These are phyloP conservation scores for Coremacera marginata DNA, from an alignment of 2,888 invertebrate genomes.

Conservation along the genomic window DNA sequence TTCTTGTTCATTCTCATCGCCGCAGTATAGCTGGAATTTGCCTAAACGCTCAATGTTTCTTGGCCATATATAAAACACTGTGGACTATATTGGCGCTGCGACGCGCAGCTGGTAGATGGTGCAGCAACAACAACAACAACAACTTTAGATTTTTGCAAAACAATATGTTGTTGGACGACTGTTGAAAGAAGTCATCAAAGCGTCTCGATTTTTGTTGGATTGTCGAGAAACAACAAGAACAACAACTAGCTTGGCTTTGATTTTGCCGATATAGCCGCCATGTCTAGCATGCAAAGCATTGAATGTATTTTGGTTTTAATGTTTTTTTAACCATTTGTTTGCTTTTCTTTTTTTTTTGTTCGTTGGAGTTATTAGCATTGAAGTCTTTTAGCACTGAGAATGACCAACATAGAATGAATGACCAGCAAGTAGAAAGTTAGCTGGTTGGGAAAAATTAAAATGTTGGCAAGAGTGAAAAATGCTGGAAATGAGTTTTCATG, in stretches of 20 bases:
- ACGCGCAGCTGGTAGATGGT: not conserved
- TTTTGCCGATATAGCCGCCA: conserved; percentile 29
- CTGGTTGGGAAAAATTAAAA: not conserved
- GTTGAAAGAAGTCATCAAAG: conserved; percentile 24
- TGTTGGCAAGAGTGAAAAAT: not conserved
- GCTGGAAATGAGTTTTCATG: conserved; percentile 11
- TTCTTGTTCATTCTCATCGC: not conserved
- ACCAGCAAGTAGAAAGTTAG: not conserved
- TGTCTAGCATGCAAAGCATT: conserved; percentile 21
- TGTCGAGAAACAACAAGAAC: not conserved
- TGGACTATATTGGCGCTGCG: not conserved
- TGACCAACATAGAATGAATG: not conserved
- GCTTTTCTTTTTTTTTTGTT: not conserved
- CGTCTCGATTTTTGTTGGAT: not conserved
- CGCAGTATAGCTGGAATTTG: not conserved
- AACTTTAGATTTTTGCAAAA: not conserved
- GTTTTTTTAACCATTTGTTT: not conserved
- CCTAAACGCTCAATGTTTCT: not conserved
- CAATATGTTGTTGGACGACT: not conserved
- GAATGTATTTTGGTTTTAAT: not conserved
- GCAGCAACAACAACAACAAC: not conserved
- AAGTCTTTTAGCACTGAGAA: not conserved
- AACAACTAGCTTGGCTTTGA: conserved; percentile 23
- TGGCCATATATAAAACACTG: not conserved
- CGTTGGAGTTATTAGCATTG: not conserved